These are phyloP conservation scores for Blomia tropicalis DNA, from an alignment of 2,888 invertebrate genomes.

Conservation along the genomic window DNA sequence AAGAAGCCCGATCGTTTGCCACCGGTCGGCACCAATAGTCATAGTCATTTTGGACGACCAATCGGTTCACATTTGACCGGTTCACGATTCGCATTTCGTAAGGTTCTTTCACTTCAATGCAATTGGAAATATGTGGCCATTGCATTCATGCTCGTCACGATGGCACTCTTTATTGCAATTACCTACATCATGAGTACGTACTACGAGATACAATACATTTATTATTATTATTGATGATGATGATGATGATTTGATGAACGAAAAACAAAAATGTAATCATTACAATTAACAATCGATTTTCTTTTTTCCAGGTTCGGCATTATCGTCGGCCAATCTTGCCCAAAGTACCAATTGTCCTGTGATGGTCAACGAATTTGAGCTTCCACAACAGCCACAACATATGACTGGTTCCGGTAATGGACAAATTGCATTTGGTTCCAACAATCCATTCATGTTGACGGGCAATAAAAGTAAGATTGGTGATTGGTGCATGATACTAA, in stretches of 20 bases:
- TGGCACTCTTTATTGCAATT: constrained; percentile 77
- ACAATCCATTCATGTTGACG: neutral
- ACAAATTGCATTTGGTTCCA: neutral
- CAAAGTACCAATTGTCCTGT: constrained; percentile 30
- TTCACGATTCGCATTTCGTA: constrained; percentile 18
- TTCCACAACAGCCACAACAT: constrained; percentile 13
- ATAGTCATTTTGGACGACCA: constrained; percentile 23
- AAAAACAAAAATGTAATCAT: no score
- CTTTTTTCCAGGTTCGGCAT: constrained; percentile 19
- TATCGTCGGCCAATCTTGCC: constrained; percentile 15
- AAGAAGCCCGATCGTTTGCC: constrained; percentile 19
- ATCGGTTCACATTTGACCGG: constrained; percentile 19
- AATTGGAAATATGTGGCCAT: constrained; percentile 93
- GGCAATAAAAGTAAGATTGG: constrained; percentile 3
- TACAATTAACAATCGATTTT: no score
- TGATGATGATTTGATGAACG: neutral
- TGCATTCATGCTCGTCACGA: constrained; percentile 72
- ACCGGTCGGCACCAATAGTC: constrained; percentile 17
- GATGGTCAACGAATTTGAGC: constrained; percentile 30
- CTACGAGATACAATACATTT: neutral
- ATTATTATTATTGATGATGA: no score
- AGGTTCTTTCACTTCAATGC: constrained; percentile 47
- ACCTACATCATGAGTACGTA: constrained; percentile 82
- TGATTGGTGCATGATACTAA: neutral
- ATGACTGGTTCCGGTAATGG: constrained; percentile 5